Percentiles rank a stretch among this genome's conserved stretches.
Evolutionary conservation across 2,797 vertebrate species (phyloP).

Genomic region (Cephalopachus bancanus): DNA sequence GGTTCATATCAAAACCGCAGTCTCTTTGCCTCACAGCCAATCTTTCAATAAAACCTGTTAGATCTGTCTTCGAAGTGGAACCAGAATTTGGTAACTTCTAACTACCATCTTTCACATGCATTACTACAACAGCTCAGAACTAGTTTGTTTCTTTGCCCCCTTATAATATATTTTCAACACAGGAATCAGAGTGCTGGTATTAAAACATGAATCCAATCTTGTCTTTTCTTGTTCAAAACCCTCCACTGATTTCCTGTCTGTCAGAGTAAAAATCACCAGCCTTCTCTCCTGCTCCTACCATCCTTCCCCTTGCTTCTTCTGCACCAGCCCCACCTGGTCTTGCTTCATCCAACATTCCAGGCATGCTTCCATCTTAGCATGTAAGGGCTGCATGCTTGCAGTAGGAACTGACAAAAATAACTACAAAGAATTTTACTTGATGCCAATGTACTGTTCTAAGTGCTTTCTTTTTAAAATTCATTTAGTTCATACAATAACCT

Average conservation of each 20-base stretch:
- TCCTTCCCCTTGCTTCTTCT: neutral
- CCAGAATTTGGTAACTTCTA: neutral
- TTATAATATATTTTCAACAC: conserved; percentile 30
- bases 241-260: neutral
- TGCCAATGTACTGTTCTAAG: neutral
- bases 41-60: neutral
- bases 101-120: neutral
- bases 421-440: neutral
- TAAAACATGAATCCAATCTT: conserved; percentile 38
- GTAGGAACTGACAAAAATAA: conserved; percentile 20
- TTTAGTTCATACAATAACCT: conserved; percentile 31
- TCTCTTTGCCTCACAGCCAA: neutral
- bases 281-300: neutral
- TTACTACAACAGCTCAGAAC: neutral
- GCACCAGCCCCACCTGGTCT: neutral
- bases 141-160: neutral
- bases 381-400: conserved; percentile 47
- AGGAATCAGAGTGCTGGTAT: neutral
- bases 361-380: neutral
- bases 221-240: conserved; percentile 29
- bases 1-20: neutral
- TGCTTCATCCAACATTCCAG: neutral
- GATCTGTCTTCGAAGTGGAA: neutral
- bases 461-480: conserved; percentile 6
- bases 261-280: neutral